Evolutionary conservation across 2,113 vertebrate species (phyloP).

Genomic region (Genyomyrus donnyi): DNA sequence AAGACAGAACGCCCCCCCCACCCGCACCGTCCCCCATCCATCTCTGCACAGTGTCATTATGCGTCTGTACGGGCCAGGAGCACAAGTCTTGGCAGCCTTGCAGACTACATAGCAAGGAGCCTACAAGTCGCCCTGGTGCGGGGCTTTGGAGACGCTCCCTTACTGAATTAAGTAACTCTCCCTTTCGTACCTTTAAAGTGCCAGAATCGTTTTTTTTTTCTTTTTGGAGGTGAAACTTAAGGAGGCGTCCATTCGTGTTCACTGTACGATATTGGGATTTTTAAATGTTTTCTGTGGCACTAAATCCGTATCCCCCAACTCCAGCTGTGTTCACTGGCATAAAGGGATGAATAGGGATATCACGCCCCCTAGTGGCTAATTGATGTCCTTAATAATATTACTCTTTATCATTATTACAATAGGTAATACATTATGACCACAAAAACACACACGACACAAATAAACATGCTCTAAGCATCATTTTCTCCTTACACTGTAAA

Average conservation of each 20-base stretch:
- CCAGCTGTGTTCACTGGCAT: not conserved
- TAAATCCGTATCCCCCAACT: constrained; percentile 12
- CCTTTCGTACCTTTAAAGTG: constrained; percentile 7
- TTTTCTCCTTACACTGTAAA: not conserved
- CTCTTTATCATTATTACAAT: not conserved
- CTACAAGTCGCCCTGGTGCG: not conserved
- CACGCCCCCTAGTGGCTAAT: constrained; percentile 46
- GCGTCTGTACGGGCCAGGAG: not conserved
- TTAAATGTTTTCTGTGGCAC: constrained; percentile 40
- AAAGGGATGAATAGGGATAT: not conserved
- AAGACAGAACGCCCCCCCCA: not conserved
- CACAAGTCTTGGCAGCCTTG: not conserved
- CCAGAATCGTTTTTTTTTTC: not conserved
- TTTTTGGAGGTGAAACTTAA: constrained; percentile 32
- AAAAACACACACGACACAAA: not conserved
- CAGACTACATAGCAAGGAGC: constrained; percentile 8
- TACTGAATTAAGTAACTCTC: constrained; percentile 22
- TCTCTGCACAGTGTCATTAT: not conserved
- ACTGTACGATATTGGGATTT: constrained; percentile 20
- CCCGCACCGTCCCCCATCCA: not conserved
- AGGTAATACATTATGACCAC: not conserved
- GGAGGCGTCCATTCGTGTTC: constrained; percentile 25
- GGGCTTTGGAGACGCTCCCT: not conserved
- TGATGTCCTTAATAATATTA: not conserved
- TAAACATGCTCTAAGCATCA: not conserved